Evolutionary conservation across 1,140 invertebrate species (phyloP), one percentile per base, ranked within the genome.

Genomic region (Globodera ellingtonae): DNA sequence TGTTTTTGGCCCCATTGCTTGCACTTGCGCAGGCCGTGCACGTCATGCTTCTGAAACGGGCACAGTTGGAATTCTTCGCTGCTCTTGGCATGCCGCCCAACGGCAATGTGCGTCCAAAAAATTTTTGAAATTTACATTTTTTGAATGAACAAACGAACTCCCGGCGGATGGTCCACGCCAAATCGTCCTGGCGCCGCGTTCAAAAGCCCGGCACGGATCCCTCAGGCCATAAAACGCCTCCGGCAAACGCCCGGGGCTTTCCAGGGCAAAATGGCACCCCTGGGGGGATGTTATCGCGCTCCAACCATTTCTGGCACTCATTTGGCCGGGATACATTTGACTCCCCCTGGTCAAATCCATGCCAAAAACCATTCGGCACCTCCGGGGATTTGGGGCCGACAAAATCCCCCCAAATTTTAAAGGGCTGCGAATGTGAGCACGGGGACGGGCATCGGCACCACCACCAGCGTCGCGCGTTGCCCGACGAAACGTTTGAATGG

Each of bases 11-110:
- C 6, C 84, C 84, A 3, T 18, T 85, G 24, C 62, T 84, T 4
- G 81, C 72, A 35, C 21, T 85, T 65, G 69, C 75, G 9, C 81
- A 85, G 71, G 84, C 83, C 3, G 48, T 84, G 5, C 83, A 84
- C 50, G 52, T 84, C 18, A 35, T 84, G 50, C 48, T 84, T 15
- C 46, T 81, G 13, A 78, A 86, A 71, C 81, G 70, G 10, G 48
- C 81, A 6, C 72, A 76, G 6, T 10, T 75, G 15, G 44, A 24
- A 47, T 84, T 84, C 15, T 75, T 83, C 69, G 75, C 62, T 35
- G 75, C 75, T 44, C 69, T 77, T 10, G 35, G 67, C 67, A 47
- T 47, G 67, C 35, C 56, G 67, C 24, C 56, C 73, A 75, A 77
- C 75, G 48, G 24, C 24, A 77, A 77, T 18, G 47, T 67, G 21